Evolutionary conservation across 2,888 invertebrate genomes (phyloP).

Genomic region (Scaptomyza reducta): DNA sequence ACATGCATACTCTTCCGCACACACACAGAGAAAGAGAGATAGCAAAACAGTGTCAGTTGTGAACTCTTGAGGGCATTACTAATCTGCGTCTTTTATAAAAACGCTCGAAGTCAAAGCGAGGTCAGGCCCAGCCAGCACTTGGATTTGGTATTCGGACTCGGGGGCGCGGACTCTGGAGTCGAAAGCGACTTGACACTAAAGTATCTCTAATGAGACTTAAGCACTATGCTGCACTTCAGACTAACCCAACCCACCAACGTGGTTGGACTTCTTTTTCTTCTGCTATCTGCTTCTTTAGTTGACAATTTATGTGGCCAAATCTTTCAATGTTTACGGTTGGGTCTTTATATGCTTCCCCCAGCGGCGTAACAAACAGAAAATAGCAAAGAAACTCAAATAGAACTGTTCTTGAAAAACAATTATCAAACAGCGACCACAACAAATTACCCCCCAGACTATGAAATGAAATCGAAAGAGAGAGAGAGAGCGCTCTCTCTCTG

Average conservation of each 20-base stretch:
- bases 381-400: conserved; percentile 14
- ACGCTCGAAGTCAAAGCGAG: conserved; percentile 69
- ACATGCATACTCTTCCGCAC: conserved; percentile 19
- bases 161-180: conserved; percentile 24
- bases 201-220: conserved; percentile 81
- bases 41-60: conserved; percentile 25
- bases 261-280: conserved; percentile 21
- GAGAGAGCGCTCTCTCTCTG: background rate
- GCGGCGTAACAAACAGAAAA: background rate
- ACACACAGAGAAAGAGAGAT: conserved; percentile 17
- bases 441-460: conserved; percentile 33
- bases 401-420: conserved; percentile 49
- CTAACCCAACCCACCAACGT: conserved; percentile 17
- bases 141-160: conserved; percentile 17
- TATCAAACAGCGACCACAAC: conserved; percentile 24
- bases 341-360: background rate
- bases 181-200: conserved; percentile 54
- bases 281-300: conserved; percentile 11
- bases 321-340: conserved; percentile 16
- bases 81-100: conserved; percentile 79
- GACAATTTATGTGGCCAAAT: conserved; percentile 57
- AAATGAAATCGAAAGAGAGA: conserved; percentile 30
- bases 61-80: conserved; percentile 73
- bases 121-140: conserved; percentile 49
- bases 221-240: conserved; percentile 71